Base-by-base conservation (phyloP, 1,140 invertebrate genomes). In the Drosophila trapezifrons region DNA sequence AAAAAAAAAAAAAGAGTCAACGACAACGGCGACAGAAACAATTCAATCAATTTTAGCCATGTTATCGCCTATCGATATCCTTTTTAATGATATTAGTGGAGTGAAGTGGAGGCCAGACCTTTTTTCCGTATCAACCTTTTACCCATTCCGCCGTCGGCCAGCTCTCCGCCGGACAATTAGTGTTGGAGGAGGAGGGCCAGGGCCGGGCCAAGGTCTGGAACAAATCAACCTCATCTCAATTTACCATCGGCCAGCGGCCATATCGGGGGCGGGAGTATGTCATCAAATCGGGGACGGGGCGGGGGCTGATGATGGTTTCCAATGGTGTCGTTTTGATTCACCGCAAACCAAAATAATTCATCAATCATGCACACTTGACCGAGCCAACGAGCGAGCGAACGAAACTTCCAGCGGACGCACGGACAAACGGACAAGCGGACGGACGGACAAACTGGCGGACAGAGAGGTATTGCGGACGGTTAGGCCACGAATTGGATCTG, bases 321-420 rank as follows among this genome's bases (percentile, higher is more conserved):
- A 80, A 67, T 89, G 85, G 78, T 90, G 85, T 90, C 77, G 84
- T 89, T 89, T 89, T 89, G 84, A 89, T 89, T 80, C 77, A 80
- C 84, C 84, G 84, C 84, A 90, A 80, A 89, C 80, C 85, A 84
- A 89, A 89, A 90, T 89, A 89, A 75, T 89, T 90, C 84, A 89
- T 89, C 84, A 89, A 89, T 89, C 84, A 90, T 89, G 85, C 74
- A 90, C 84, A 89, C 85, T 89, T 89, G 84, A 89, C 74, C 85
- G 85, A 69, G 27, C 60, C 47, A 46, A 5, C 35, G n/a, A n/a
- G n/a, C n/a, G 46, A 49, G 32, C 62, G 69, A 18, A 17, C 52
- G 18, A 27, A 20, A 52, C 29, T 20, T 37, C 42, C 46, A 37
- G 17, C 17, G 45, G 40, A 57, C 38, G 4, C 0, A 15, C 20